phyloP scores from a whole-genome alignment of 2,888 invertebrate genomes.

The Gymnoscelis rufifasciata region DNA sequence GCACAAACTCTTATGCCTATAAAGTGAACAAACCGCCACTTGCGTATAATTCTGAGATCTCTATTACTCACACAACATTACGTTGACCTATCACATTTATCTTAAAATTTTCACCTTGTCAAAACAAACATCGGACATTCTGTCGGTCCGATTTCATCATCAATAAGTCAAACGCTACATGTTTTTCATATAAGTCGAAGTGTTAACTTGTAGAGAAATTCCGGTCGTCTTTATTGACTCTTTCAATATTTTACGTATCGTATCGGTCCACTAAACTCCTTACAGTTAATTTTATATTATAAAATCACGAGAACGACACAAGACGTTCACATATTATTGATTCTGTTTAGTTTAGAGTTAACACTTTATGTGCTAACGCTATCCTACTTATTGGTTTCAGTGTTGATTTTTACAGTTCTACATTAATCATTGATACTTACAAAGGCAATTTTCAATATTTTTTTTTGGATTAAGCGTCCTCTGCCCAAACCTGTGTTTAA shows the following conservation, averaged over 20 bases:
- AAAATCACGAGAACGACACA: conserved; percentile 66
- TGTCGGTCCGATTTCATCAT: conserved; percentile 9
- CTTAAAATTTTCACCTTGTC: conserved; percentile 1
- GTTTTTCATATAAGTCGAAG: conserved; percentile 31
- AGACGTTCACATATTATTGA: conserved; percentile 41
- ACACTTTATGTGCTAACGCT: conserved; percentile 58
- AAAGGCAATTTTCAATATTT: not conserved
- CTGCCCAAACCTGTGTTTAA: no score
- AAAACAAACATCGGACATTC: conserved; percentile 5
- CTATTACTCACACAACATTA: not conserved
- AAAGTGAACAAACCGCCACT: no score
- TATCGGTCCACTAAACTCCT: conserved; percentile 54
- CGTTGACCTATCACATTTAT: not conserved
- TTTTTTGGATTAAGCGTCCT: no score
- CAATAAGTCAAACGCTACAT: conserved; percentile 7
- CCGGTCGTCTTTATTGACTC: conserved; percentile 60
- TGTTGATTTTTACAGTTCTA: conserved; percentile 63
- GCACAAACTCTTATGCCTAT: no score
- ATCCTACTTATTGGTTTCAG: conserved; percentile 62
- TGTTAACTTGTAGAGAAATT: conserved; percentile 55
- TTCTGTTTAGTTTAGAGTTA: conserved; percentile 62
- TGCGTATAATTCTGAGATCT: no score
- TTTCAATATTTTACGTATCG: conserved; percentile 40
- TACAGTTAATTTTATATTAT: conserved; percentile 74
- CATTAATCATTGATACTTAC: conserved; percentile 37